Evolutionary conservation across 1,140 invertebrate species (phyloP).

Genomic region (Phocides pigmalion): DNA sequence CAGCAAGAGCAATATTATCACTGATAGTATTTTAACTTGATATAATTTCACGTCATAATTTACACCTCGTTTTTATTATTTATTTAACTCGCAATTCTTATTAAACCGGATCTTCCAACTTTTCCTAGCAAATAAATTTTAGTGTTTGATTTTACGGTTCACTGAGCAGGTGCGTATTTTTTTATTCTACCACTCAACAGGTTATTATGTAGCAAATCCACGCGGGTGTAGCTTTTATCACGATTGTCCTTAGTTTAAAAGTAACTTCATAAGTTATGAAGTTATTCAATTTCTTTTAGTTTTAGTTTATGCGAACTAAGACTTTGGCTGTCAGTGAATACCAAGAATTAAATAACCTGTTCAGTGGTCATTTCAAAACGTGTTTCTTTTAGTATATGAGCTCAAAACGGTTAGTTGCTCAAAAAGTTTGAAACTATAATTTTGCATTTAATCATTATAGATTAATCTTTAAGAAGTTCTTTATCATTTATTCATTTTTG

Average conservation of each 20-base stretch:
- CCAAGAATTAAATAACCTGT: background rate
- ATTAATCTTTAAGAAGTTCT: too few relatives aligned
- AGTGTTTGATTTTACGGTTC: background rate
- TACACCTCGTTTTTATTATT: background rate
- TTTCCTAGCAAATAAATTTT: constrained; percentile 1
- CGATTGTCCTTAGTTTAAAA: background rate
- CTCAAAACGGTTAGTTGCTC: too few relatives aligned
- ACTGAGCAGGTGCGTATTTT: background rate
- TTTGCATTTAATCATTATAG: too few relatives aligned
- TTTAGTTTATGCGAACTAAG: too few relatives aligned
- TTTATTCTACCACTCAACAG: background rate
- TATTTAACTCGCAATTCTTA: background rate
- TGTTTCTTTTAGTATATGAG: background rate
- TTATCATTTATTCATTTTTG: background rate
- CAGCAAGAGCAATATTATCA: constrained; percentile 13
- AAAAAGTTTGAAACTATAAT: too few relatives aligned
- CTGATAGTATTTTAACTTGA: constrained; percentile 12
- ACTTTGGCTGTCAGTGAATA: background rate
- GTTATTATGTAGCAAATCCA: background rate
- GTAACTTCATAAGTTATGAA: background rate
- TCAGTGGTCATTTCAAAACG: background rate
- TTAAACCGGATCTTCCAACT: background rate
- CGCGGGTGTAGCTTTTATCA: background rate
- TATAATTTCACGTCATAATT: background rate
- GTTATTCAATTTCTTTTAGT: too few relatives aligned